These are phyloP conservation scores for Psilopsiagon aurifrons DNA, from an alignment of 2,113 vertebrate species.

Conservation along the genomic window DNA sequence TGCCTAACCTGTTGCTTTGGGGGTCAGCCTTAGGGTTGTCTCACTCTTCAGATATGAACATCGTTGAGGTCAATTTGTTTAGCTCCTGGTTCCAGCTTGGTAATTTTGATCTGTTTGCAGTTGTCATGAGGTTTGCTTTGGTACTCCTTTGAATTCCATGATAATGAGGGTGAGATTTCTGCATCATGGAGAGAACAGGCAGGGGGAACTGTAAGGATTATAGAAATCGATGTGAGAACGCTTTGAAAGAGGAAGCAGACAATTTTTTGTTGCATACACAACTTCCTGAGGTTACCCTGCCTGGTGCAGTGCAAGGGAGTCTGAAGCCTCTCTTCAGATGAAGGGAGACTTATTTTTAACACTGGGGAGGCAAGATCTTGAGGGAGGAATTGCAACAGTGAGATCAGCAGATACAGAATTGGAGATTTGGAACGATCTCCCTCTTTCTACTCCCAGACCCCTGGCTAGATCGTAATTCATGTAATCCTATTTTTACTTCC, in stretches of 20 bases:
- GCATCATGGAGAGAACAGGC: neutral
- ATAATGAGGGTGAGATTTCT: neutral
- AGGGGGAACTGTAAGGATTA: neutral
- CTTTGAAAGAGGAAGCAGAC: neutral
- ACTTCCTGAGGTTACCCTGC: neutral
- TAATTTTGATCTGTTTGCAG: neutral
- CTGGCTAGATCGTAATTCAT: neutral
- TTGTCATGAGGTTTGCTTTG: neutral
- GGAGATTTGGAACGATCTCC: neutral
- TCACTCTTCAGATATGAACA: neutral
- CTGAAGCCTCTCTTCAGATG: neutral
- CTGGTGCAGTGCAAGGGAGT: neutral
- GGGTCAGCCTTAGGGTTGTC: neutral
- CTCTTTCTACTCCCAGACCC: neutral
- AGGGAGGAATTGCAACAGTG: neutral
- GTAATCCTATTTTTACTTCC: neutral
- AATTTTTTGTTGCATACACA: neutral
- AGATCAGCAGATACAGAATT: neutral
- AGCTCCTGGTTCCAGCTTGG: neutral
- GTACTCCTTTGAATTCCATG: neutral
- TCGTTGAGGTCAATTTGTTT: neutral
- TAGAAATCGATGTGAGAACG: neutral
- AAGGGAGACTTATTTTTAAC: neutral
- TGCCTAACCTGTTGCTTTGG: constrained; percentile 13
- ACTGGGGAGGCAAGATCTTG: neutral